Evolutionary conservation across 2,797 vertebrate species (phyloP).

Genomic region (Rhodeus uyekii): DNA sequence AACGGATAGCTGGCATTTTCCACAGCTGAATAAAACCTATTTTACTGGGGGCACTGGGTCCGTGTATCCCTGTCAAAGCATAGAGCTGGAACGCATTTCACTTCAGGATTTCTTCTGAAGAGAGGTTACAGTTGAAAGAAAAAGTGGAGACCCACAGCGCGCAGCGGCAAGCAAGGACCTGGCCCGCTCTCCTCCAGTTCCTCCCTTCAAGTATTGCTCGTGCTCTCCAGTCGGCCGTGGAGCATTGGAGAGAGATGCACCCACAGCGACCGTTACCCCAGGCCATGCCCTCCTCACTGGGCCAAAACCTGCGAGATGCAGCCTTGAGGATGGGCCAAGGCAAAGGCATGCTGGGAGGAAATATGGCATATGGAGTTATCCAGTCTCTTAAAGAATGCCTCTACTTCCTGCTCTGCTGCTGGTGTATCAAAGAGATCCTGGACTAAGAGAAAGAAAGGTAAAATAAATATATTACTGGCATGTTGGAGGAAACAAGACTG

Average conservation of each 20-base stretch:
- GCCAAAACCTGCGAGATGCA: constrained; percentile 68
- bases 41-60: background rate
- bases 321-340: constrained; percentile 71
- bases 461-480: background rate
- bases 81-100: background rate
- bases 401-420: constrained; percentile 91
- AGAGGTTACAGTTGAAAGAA: background rate
- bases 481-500: no score
- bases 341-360: constrained; percentile 72
- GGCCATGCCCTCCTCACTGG: constrained; percentile 76
- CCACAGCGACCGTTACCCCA: constrained; percentile 74
- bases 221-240: constrained; percentile 26
- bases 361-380: constrained; percentile 75
- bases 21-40: constrained; percentile 51
- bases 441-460: constrained; percentile 70
- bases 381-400: constrained; percentile 81
- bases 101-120: background rate
- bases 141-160: constrained; percentile 36
- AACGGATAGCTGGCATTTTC: constrained; percentile 48
- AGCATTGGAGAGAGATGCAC: constrained; percentile 65
- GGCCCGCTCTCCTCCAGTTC: constrained; percentile 19
- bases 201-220: constrained; percentile 21
- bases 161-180: background rate
- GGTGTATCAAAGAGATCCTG: constrained; percentile 89
- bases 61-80: background rate